Evolutionary conservation across 2,113 vertebrate genomes (phyloP), one percentile per base, ranked within the genome.

Genomic region (Sylvia atricapilla): DNA sequence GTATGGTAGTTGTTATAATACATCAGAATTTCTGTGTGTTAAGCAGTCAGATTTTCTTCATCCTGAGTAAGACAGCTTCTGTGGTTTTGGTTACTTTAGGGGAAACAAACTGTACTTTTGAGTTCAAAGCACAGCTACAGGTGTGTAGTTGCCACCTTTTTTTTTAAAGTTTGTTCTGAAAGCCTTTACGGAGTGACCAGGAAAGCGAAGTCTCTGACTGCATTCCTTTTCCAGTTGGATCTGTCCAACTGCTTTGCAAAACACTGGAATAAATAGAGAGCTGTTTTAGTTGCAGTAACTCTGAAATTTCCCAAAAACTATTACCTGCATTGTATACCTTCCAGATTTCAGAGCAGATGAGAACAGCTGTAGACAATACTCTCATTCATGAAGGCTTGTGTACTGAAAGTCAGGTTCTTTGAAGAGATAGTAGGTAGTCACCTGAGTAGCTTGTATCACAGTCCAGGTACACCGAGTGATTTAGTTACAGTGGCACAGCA

Each of bases 271-370:
- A 64, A 67, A 24, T 9, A 62, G 31, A 58, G 47, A 81, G n/a
- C 33, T 19, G 7, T 77, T 84, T 88, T 30, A 89, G 30, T 67
- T 86, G 14, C 2, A 2, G 23, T 86, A 50, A 80, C 79, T 81
- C 39, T 77, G 93, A 87, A 50, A 59, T 74, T 66, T 89, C 50
- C 62, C 1, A 6, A 70, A 86, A 84, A 31, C 10, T 35, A 67
- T 82, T 86, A n/a, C 60, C 49, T 94, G 23, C 22, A 10, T 88
- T 94, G 75, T 90, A 47, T 18, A 10, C n/a, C 17, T 94, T 93
- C 63, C 88, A 96, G 60, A 83, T 90, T 56, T 88, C 79, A 70
- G 88, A 92, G 27, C 50, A 88, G 56, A 83, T 79, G 81, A 93
- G 89, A 77, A 63, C 59, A 79, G 15, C 79, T 81, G 60, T 81